Evolutionary conservation across 2,113 vertebrate genomes (phyloP), one percentile per base, ranked within the genome.

Genomic region (Perca flavescens): DNA sequence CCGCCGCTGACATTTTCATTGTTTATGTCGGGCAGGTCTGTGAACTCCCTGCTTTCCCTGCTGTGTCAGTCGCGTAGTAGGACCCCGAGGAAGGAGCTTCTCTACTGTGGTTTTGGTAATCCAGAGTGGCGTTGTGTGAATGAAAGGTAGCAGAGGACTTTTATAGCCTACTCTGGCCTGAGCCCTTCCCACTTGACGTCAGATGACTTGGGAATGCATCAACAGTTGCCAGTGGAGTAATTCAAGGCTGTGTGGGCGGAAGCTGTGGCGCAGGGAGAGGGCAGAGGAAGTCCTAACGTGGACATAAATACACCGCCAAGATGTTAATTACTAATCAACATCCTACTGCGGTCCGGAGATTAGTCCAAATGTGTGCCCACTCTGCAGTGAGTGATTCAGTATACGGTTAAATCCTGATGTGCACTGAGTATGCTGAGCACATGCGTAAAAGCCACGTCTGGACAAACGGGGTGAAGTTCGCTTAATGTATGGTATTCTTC

Each of bases 1-100:
- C 95, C 57, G 93, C 93, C 66, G 94, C 94, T 22, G 96, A 95
- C 94, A 96, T 96, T 95, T 92, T 96, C 96, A 97, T 97, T 74
- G 22, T 91, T 70, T 83, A 28, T 1, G 50, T 11, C 56, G 52
- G 56, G 47, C 28, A 31, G 54, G 40, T 77, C 22, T 7, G 60
- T 36, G 25, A 28, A 31, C 40, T 19, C 50, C 57, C 40, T 60
- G 68, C 43, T 72, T 56, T 25, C 25, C 25, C 25, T 28, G 34
- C 22, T 81, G 69, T 57, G 49, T 74, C 15, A 53, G 71, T 43
- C 70, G 78, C n/a, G n/a, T n/a, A 85, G 80, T 77, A 85, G 82
- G 77, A 84, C 80, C 85, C 80, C 71, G 52, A 57, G 22, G 60
- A 70, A 82, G 88, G 88, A 73, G 86, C 88, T 77, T 84, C 80